Evolutionary conservation across 2,113 vertebrate genomes (phyloP), one percentile per base, ranked within the genome.

Genomic region (Marmota flaviventris): DNA sequence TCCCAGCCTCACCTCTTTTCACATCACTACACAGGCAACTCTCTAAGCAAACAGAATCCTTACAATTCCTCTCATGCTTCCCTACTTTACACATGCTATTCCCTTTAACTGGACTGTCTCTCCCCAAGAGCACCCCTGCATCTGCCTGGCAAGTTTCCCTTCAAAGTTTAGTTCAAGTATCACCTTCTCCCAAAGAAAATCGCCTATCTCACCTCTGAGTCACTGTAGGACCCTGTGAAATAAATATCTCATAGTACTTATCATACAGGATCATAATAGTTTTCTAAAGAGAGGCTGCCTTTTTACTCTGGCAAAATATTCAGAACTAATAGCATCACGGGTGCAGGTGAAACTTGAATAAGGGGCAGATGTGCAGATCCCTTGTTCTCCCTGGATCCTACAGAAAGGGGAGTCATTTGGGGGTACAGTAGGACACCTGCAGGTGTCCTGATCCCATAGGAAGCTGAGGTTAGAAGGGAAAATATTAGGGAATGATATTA

Each of bases 261-360:
- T 37, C 67, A 75, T 1, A 32, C 4, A 48, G 75, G 63, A 37
- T 48, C 14, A 48, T 39, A 72, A 11, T 45, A 37, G 22, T 24
- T 94, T 93, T 69, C 42, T 87, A 69, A 61, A 85, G 63, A 72
- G 32, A 94, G 27, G 27, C 56, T 78, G 9, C 9, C 53, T 92
- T 92, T 86, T 85, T 37, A 3, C 48, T 97, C 75, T 75, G 51
- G 32, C 39, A 76, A 76, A 94, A n/a, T 48, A 39, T n/a, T 90
- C 67, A 34, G 42, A 5, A 48, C 53, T 17, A 24, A 11, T 8
- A 81, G 32, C 82, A 78, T 87, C 76, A 27, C 45, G 58, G 4
- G 8, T 51, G 4, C 24, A 37, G 61, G 8, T 89, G 34, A 89
- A 67, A 42, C 51, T 85, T 69, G 39, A 29, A 39, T 42, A 85